phyloP scores from a whole-genome alignment of 2,113 vertebrate genomes.

The Micromys minutus region DNA sequence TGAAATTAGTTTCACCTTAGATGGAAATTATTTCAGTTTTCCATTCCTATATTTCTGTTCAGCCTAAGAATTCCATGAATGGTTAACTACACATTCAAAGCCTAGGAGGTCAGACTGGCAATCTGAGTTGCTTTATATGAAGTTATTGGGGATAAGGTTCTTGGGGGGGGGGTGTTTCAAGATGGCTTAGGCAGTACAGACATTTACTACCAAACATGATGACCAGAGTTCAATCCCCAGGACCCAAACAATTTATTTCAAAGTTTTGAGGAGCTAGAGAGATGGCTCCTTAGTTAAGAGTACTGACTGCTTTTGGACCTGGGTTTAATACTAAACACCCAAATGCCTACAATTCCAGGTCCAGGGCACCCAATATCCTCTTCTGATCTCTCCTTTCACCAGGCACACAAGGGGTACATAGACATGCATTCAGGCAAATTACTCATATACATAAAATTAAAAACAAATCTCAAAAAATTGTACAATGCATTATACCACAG shows the following conservation, averaged over 20 bases:
- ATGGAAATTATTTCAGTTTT: slow-evolving; percentile 46
- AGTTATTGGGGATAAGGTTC: background rate
- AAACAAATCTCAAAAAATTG: background rate
- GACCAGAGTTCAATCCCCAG: background rate
- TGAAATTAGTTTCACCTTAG: slow-evolving; percentile 28
- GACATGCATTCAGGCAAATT: background rate
- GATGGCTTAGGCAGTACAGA: background rate
- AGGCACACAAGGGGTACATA: background rate
- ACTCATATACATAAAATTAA: background rate
- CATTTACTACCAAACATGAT: background rate
- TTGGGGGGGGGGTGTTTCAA: background rate
- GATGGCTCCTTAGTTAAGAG: background rate
- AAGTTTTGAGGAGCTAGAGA: background rate
- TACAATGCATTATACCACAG: background rate
- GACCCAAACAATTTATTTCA: background rate
- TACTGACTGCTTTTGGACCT: background rate
- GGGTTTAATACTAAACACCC: background rate
- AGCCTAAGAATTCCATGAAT: background rate
- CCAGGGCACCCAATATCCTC: background rate
- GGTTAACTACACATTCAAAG: slow-evolving; percentile 49
- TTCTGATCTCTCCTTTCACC: background rate
- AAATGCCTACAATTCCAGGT: background rate
- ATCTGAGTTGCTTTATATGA: slow-evolving; percentile 51
- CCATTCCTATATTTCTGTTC: slow-evolving; percentile 37
- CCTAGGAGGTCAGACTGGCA: slow-evolving; percentile 16